Evolutionary conservation across 2,888 invertebrate genomes (phyloP), one percentile per base, ranked within the genome.

Genomic region (Parnassius mnemosyne): DNA sequence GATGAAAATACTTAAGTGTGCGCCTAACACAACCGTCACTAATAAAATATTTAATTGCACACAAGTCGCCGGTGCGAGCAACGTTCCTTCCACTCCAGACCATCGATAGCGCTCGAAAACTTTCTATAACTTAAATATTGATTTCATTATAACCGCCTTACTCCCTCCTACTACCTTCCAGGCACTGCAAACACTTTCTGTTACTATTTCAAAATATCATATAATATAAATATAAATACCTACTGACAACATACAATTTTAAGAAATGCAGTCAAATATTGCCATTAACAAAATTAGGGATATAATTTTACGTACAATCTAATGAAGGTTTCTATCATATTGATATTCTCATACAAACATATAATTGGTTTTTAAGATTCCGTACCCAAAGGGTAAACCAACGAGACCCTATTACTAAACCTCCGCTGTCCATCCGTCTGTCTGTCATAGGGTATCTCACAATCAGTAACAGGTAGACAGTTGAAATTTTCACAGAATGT

Each of bases 21-120:
- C 79, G 83, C 78, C 73, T 71, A 82, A 83, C 85, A 88, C 87
- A 85, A 87, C 85, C 82, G 71, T 80, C 72, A 77, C 77, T 81
- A 80, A 80, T 78, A 81, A 80, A 80, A 70, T 79, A 80, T 80
- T 75, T 84, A 82, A 89, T 89, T 89, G 89, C 89, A 89, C 89
- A 84, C 80, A 79, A 78, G 66, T 74, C 66, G 65, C 64, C 51
- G 67, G 53, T 70, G 73, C 72, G 53, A 55, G 57, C 54, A 25
- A 50, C 60, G 12, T 16, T 44, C 12, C 43, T 42, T 41, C 41
- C 13, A 1, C 12, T 11, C 1, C 7, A 34, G 10, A 12, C 20
- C 53, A 20, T n/a, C 25, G 46, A n/a, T 20, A 49, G 13, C 43
- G 7, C n/a, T 42, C 9, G 1, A 13, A 20, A 25, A 34, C 12